Base-by-base conservation (phyloP, 1,140 invertebrate species). In the Campoletis sonorensis region DNA sequence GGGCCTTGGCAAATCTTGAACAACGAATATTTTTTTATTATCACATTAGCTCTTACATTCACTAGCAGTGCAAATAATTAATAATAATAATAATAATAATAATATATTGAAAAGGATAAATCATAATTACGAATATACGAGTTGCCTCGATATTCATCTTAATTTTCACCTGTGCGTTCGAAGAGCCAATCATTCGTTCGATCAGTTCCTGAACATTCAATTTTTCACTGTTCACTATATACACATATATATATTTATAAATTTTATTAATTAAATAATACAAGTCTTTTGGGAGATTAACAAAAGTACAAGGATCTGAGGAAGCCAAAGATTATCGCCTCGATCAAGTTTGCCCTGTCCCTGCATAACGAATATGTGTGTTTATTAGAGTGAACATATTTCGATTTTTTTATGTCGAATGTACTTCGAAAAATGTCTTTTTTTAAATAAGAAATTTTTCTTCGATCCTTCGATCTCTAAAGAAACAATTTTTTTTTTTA, bases 311-410 rank as follows among this genome's bases (percentile, higher is more conserved):
- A 71, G 70, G 27, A 45, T 45, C 40, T 45, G 40, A 45, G 40
- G 40, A 11, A 45, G 11, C 5, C 40, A 45, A 23, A 40, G 61
- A 21, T 40, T 71, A 73, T 73, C 5, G 49, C 27, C 71, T 45
- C 71, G 37, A 23, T 73, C 76, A 68, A 81, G 80, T 78, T 83
- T 77, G 82, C 82, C 75, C 79, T 61, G 82, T 83, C 82, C 82
- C 82, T 80, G 70, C 61, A 79, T 73, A 80, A 82, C 64, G 75
- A 82, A 58, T 51, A 80, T 21, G 18, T 13, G 54, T 58, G 21
- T 58, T 45, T 13, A 13, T 58, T 58, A 58, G 18, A 4, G 54
- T 21, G 54, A 58, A 0, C 11, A 13, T 13, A 21, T 21, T 58
- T 58, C 18, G 54, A 58, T n/a, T 21, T 58, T 58, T 58, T 58